Conservation (phyloP, 2,888 invertebrate genomes). For the Blastobasis lacticolella region DNA sequence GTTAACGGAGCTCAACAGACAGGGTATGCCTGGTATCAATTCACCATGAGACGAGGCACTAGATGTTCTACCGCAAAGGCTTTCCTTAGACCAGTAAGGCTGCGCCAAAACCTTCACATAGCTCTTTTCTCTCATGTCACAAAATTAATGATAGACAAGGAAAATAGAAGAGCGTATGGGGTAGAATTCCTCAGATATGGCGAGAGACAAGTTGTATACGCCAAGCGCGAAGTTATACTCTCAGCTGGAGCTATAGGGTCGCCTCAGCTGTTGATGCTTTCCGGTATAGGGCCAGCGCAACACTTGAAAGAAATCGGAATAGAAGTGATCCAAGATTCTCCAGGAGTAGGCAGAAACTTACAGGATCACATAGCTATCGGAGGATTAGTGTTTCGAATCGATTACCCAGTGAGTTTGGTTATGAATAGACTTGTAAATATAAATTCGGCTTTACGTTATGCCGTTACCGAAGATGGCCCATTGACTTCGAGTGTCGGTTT, state of each 20-base stretch:
- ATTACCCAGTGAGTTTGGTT: slow-evolving; percentile 85
- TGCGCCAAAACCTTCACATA: slow-evolving; percentile 87
- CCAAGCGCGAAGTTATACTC: slow-evolving; percentile 86
- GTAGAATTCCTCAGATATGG: slow-evolving; percentile 85
- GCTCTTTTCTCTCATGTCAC: slow-evolving; percentile 87
- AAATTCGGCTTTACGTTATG: slow-evolving; percentile 87
- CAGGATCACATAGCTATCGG: slow-evolving; percentile 94
- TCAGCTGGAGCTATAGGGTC: slow-evolving; percentile 92
- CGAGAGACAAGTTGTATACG: slow-evolving; percentile 75
- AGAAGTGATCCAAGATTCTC: slow-evolving; percentile 82
- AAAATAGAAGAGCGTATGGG: slow-evolving; percentile 82
- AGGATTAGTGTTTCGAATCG: slow-evolving; percentile 86
- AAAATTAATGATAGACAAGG: slow-evolving; percentile 81
- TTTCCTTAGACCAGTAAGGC: slow-evolving; percentile 84
- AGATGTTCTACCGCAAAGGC: slow-evolving; percentile 90
- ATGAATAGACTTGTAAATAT: slow-evolving; percentile 87
- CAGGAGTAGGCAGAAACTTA: slow-evolving; percentile 89
- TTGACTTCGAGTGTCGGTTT: slow-evolving; percentile 90
- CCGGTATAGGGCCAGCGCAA: slow-evolving; percentile 87
- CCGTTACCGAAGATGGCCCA: slow-evolving; percentile 89
- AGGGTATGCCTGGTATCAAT: slow-evolving; percentile 90
- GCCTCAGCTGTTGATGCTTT: slow-evolving; percentile 93
- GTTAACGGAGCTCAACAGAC: slow-evolving; percentile 91
- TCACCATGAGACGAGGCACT: slow-evolving; percentile 89
- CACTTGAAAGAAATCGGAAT: slow-evolving; percentile 83